Conservation (phyloP, 2,888 invertebrate species). For the Cryptocephalus primarius region DNA sequence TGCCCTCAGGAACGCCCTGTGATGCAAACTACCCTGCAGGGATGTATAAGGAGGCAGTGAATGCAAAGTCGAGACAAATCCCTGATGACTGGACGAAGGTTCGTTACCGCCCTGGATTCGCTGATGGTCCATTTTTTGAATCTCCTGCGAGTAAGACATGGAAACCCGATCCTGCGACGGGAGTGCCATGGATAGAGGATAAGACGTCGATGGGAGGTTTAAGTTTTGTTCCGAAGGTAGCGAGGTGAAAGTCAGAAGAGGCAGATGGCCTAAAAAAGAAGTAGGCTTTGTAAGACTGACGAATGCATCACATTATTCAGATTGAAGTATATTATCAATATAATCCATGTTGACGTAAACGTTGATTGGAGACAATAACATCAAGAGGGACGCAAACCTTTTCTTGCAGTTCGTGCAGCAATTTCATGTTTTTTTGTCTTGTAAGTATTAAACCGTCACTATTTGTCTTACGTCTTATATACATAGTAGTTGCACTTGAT, state of each 20-base stretch:
- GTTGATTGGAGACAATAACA: too few species aligned
- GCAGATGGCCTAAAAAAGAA: slow-evolving; percentile 11
- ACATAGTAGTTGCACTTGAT: too few species aligned
- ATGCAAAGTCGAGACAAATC: slow-evolving; percentile 6
- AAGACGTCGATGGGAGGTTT: too few species aligned
- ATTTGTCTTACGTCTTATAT: not conserved
- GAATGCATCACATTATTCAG: too few species aligned
- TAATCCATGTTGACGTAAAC: too few species aligned
- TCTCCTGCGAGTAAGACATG: slow-evolving; percentile 9
- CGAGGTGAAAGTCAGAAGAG: slow-evolving; percentile 7
- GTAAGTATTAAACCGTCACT: too few species aligned
- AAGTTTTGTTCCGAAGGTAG: not conserved
- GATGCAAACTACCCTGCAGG: slow-evolving; percentile 27
- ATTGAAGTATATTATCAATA: too few species aligned
- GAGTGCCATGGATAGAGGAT: slow-evolving; percentile 8
- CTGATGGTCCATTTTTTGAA: slow-evolving; percentile 6
- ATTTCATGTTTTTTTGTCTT: too few species aligned
- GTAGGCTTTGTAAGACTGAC: not conserved
- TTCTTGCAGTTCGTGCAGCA: too few species aligned
- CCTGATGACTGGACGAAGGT: slow-evolving; percentile 3
- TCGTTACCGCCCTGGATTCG: slow-evolving; percentile 1
- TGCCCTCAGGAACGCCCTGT: slow-evolving; percentile 26
- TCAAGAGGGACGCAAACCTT: too few species aligned
- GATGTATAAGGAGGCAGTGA: slow-evolving; percentile 29
- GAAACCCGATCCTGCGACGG: slow-evolving; percentile 11